Evolutionary conservation across 2,888 invertebrate genomes (phyloP).

Genomic region (Protodeltote pygarga): DNA sequence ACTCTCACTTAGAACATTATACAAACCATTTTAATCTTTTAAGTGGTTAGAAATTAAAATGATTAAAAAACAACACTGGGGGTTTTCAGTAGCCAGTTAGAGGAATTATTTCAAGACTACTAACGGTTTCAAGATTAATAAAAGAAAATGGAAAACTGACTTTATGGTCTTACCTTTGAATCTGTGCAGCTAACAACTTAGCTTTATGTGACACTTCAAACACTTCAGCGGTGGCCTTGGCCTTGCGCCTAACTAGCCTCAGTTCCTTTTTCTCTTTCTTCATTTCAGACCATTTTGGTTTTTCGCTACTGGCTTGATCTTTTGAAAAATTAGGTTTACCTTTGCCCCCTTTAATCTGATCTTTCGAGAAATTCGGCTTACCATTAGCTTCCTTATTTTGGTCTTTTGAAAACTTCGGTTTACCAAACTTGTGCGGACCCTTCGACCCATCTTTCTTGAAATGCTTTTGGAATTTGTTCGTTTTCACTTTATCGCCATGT

Average conservation of each 20-base stretch:
- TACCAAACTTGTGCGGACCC: conserved; percentile 32
- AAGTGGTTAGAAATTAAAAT: too few species aligned
- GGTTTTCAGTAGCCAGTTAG: too few species aligned
- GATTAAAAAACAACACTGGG: too few species aligned
- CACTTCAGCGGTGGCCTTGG: conserved; percentile 80
- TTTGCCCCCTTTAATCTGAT: conserved; percentile 17
- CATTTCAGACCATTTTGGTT: conserved; percentile 90
- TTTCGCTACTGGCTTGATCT: conserved; percentile 67
- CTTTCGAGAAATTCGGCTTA: conserved; percentile 31
- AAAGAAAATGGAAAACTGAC: not conserved
- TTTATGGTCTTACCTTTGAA: conserved; percentile 68
- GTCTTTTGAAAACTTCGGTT: conserved; percentile 28
- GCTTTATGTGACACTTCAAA: conserved; percentile 82
- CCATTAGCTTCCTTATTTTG: conserved; percentile 26
- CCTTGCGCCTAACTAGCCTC: conserved; percentile 88
- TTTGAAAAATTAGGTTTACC: conserved; percentile 57
- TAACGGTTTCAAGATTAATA: too few species aligned
- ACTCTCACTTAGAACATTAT: too few species aligned
- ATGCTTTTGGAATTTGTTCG: conserved; percentile 34
- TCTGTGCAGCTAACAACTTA: conserved; percentile 77
- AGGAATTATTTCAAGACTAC: too few species aligned
- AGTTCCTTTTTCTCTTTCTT: conserved; percentile 92
- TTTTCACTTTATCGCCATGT: conserved; percentile 28
- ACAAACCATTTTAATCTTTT: too few species aligned
- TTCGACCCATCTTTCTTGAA: conserved; percentile 35